phyloP scores from a whole-genome alignment of 2,797 vertebrate genomes.

The Rhinichthys osculus region DNA sequence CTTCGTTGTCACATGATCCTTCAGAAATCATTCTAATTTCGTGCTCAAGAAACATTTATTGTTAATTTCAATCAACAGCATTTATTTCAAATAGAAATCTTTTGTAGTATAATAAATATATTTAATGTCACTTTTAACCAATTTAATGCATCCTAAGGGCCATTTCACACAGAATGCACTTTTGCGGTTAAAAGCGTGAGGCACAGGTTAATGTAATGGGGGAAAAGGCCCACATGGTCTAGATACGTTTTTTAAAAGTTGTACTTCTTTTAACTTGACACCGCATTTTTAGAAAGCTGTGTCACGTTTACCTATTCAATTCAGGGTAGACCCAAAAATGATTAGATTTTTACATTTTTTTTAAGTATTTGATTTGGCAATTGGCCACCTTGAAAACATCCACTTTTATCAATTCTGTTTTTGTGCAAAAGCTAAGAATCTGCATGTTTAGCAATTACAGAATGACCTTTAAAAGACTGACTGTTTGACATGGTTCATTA shows the following conservation, averaged over 20 bases:
- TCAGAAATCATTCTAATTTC: neutral
- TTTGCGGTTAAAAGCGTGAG: neutral
- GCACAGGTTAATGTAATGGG: neutral
- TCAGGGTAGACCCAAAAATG: neutral
- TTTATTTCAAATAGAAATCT: neutral
- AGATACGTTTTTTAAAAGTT: neutral
- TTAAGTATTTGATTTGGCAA: neutral
- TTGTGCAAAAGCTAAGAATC: no score
- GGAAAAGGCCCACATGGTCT: neutral
- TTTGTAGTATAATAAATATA: neutral
- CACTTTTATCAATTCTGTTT: neutral
- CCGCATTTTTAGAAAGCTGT: neutral
- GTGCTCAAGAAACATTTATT: neutral
- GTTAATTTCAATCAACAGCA: neutral
- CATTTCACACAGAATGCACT: neutral
- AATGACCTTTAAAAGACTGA: slow-evolving; percentile 5
- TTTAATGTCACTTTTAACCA: neutral
- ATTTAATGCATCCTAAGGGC: neutral
- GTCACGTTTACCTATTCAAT: neutral
- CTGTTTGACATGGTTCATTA: neutral
- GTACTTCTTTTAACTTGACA: neutral
- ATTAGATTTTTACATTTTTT: neutral
- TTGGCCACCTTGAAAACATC: neutral
- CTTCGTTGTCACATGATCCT: neutral
- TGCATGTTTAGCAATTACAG: slow-evolving; percentile 1